Evolutionary conservation across 2,113 vertebrate species (phyloP), one percentile per base, ranked within the genome.

Genomic region (Acinonyx jubatus): DNA sequence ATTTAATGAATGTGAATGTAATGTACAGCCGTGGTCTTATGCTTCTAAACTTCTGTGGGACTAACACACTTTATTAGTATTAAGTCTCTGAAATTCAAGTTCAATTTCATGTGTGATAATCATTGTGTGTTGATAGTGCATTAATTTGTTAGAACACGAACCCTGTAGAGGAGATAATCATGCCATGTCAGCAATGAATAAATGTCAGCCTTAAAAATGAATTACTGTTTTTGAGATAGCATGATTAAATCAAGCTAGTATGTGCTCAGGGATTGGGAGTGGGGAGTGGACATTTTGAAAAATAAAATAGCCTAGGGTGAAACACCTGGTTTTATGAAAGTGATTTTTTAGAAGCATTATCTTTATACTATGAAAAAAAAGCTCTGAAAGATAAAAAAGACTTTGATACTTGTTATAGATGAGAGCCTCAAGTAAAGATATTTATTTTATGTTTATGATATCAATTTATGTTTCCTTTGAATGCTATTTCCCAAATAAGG

Each of bases 321-420:
- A 89, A 76, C 65, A 81, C 38, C 27, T 93, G 65, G 41, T 63
- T 93, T 88, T 93, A 76, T 80, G 48, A 87, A 96, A 87, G 91
- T 11, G n/a, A n/a, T 69, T 69, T 94, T 96, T 94, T 84, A 68
- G 33, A 87, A 96, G 12, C 29, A 79, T 61, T 98, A 79, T 96
- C 41, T 94, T 31, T 27, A 50, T 61, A 68, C 31, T 63, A n/a
- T 63, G 33, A 7, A 92, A 36, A 87, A 84, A 55, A 41, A 82
- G 9, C 27, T 8, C 61, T 73, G 48, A 82, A 96, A 94, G 65
- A 25, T 52, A 52, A 76, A 89, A 78, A 48, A 69, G 13, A 63
- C 55, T 95, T 87, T 85, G n/a, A 69, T 9, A 69, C 41, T 50
- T 74, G 4, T 91, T 91, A 50, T 16, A 82, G 27, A 19, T 90